These are phyloP conservation scores for Amphipoea oculea DNA, from an alignment of 2,888 invertebrate genomes.

Conservation along the genomic window DNA sequence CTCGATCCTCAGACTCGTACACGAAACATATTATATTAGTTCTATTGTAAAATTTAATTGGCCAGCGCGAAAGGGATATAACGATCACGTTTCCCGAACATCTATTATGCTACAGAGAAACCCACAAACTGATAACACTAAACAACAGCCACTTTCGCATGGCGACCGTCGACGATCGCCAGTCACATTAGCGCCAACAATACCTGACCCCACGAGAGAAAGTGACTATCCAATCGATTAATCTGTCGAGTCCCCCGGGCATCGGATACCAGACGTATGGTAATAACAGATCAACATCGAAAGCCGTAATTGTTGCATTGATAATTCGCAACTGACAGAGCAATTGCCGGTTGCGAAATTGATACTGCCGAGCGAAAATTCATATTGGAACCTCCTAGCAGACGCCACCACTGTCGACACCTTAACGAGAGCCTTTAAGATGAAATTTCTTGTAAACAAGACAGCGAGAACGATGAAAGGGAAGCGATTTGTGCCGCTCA, in stretches of 20 bases:
- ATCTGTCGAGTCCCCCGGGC: slow-evolving; percentile 80
- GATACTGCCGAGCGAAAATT: slow-evolving; percentile 71
- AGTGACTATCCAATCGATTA: slow-evolving; percentile 84
- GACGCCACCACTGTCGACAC: slow-evolving; percentile 75
- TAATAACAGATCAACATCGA: slow-evolving; percentile 83
- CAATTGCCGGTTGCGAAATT: slow-evolving; percentile 79
- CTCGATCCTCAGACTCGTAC: not conserved
- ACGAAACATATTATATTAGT: not conserved
- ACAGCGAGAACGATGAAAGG: slow-evolving; percentile 82
- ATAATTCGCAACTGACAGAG: slow-evolving; percentile 80
- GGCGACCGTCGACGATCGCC: slow-evolving; percentile 71
- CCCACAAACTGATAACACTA: slow-evolving; percentile 74
- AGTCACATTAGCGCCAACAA: slow-evolving; percentile 76
- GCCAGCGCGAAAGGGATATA: slow-evolving; percentile 53
- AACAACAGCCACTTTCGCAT: slow-evolving; percentile 78
- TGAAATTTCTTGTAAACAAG: slow-evolving; percentile 82
- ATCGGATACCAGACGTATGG: slow-evolving; percentile 78
- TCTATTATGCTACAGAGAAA: slow-evolving; percentile 70
- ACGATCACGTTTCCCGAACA: slow-evolving; percentile 76
- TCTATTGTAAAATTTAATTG: slow-evolving; percentile 34
- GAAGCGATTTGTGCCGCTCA: slow-evolving; percentile 83
- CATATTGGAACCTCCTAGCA: slow-evolving; percentile 65
- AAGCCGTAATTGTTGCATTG: slow-evolving; percentile 81
- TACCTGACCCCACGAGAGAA: slow-evolving; percentile 83
- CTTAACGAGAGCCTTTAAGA: slow-evolving; percentile 79